phyloP scores from a whole-genome alignment of 1,140 invertebrate species.

The Polypedilum vanderplanki region DNA sequence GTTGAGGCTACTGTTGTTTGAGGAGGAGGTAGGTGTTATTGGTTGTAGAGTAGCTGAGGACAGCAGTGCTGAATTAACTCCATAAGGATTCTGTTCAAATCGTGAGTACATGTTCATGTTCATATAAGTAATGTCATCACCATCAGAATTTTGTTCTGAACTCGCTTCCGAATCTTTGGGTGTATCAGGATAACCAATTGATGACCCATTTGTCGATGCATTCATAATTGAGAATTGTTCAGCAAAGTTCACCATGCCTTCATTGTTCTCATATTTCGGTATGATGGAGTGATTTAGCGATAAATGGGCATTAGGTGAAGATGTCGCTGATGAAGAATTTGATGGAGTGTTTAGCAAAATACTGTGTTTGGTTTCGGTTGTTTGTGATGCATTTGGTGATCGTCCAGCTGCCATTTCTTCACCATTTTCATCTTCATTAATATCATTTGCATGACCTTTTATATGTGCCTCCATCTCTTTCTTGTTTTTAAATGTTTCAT shows the following conservation, averaged over 20 bases:
- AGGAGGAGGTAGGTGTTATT: conserved; percentile 25
- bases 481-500: conserved; percentile 81
- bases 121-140: conserved; percentile 29
- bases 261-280: conserved; percentile 30
- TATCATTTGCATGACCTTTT: conserved; percentile 73
- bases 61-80: conserved; percentile 36
- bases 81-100: conserved; percentile 29
- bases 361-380: conserved; percentile 36
- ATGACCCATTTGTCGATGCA: conserved; percentile 30
- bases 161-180: conserved; percentile 20
- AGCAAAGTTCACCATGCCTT: conserved; percentile 29
- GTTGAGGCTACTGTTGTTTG: conserved; percentile 31
- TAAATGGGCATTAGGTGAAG: conserved; percentile 36
- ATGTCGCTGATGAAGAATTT: conserved; percentile 34
- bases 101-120: conserved; percentile 29
- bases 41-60: conserved; percentile 31
- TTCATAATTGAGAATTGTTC: conserved; percentile 29
- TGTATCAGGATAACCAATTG: conserved; percentile 36
- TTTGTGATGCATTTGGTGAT: conserved; percentile 40
- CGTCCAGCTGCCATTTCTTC: conserved; percentile 39
- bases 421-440: conserved; percentile 42
- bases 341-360: conserved; percentile 21
- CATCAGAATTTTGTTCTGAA: conserved; percentile 31
- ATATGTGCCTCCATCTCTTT: conserved; percentile 85
- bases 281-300: not conserved